Percentiles rank a stretch among this genome's conserved stretches.
Conservation (phyloP, 1,140 invertebrate species). For the Halictus rubicundus region DNA sequence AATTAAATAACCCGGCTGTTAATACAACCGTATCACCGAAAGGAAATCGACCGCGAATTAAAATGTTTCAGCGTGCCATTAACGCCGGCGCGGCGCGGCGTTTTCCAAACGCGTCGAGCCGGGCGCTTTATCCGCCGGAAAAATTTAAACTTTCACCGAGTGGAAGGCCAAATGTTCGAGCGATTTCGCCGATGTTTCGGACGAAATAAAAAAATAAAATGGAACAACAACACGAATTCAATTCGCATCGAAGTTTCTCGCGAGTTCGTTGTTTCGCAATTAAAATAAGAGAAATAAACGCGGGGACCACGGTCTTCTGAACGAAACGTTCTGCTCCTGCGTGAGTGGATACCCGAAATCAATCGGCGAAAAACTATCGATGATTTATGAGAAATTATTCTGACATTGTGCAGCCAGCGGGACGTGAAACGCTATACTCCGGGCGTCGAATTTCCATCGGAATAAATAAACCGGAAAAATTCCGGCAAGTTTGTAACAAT, state of each 20-base stretch:
- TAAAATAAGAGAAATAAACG: no score
- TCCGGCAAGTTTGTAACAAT: background rate
- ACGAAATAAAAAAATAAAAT: background rate
- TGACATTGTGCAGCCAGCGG: constrained; percentile 27
- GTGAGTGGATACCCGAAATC: constrained; percentile 54
- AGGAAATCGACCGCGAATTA: background rate
- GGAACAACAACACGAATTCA: no score
- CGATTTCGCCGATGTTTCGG: background rate
- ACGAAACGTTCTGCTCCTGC: background rate
- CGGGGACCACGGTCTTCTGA: no score
- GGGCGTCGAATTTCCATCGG: constrained; percentile 21
- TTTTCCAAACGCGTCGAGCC: background rate
- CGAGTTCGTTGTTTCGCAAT: no score
- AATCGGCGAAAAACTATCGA: constrained; percentile 63
- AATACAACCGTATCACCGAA: background rate
- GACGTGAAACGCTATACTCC: constrained; percentile 11
- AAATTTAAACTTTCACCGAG: background rate
- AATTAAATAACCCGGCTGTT: constrained; percentile 8
- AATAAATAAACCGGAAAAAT: constrained; percentile 53
- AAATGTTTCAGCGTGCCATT: background rate
- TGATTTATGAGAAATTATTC: constrained; percentile 70
- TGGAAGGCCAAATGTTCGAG: background rate
- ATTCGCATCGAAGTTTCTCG: no score
- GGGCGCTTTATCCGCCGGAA: no score
- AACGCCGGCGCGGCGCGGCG: background rate